A percentile compares a stretch with the other conserved stretches of the same genome.
These are phyloP conservation scores for Montipora foliosa DNA, from an alignment of 64 coral and sea anemone species.

Conservation along the genomic window DNA sequence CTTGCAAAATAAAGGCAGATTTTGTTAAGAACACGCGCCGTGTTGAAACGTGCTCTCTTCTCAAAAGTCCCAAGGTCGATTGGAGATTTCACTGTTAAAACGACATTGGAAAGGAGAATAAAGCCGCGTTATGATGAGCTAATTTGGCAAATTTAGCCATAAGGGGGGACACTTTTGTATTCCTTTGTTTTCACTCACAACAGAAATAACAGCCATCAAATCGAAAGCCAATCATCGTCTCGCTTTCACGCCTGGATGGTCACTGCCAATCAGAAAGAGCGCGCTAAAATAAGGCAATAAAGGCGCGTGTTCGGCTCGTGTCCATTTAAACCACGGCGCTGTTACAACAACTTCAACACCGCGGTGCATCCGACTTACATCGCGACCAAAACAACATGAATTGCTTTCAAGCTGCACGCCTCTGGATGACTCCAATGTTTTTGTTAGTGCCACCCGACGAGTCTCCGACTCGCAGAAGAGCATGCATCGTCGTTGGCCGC, in stretches of 20 bases:
- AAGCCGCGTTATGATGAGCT: neutral
- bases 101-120: neutral
- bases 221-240: constrained; percentile 1
- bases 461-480: constrained; percentile 20
- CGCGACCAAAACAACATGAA: neutral
- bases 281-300: neutral
- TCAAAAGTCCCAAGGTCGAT: neutral
- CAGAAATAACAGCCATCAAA: neutral
- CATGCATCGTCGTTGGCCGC: constrained; percentile 17
- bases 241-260: neutral
- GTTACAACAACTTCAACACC: neutral
- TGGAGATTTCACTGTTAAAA: neutral
- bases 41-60: neutral
- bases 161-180: neutral
- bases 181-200: neutral
- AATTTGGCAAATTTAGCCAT: constrained; percentile 37
- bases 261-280: constrained; percentile 2
- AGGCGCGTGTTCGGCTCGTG: constrained; percentile 19
- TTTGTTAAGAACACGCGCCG: neutral
- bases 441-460: neutral
- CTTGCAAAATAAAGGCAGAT: neutral
- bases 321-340: neutral
- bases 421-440: constrained; percentile 5
- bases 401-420: neutral
- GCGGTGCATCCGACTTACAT: too few relatives aligned